Conservation (phyloP, 2,113 vertebrate species). For the Limanda limanda region DNA sequence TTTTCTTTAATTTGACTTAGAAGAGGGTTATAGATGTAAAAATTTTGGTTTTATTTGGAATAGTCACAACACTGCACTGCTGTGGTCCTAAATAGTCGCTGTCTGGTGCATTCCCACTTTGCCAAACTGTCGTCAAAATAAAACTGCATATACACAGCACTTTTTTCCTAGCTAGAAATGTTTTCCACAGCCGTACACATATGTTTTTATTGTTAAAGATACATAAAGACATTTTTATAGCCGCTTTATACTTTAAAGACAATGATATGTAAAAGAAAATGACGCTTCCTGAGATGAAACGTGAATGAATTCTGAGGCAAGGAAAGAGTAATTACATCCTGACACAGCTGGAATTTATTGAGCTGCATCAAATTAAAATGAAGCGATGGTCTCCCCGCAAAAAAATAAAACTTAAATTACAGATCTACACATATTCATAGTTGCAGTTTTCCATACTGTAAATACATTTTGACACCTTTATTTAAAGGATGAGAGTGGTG, state of each 20-base stretch:
- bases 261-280: constrained; percentile 4
- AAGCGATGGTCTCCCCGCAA: not conserved
- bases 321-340: constrained; percentile 33
- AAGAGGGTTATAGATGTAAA: too few relatives aligned
- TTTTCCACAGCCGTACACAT: too few relatives aligned
- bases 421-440: constrained; percentile 11
- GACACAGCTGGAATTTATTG: constrained; percentile 22
- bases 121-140: too few relatives aligned
- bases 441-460: not conserved
- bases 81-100: too few relatives aligned
- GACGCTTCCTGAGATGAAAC: constrained; percentile 8
- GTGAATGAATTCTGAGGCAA: not conserved
- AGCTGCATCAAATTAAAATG: constrained; percentile 6
- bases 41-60: too few relatives aligned
- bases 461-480: not conserved
- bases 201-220: too few relatives aligned
- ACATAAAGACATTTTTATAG: too few relatives aligned
- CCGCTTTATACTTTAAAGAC: not conserved
- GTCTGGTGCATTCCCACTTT: too few relatives aligned
- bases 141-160: too few relatives aligned
- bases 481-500: not conserved
- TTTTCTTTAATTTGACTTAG: too few relatives aligned
- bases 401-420: not conserved
- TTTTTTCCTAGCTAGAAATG: too few relatives aligned
- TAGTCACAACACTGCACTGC: too few relatives aligned